A percentile compares a stretch with the other conserved stretches of the same genome.
phyloP scores from a whole-genome alignment of 2,888 invertebrate species.

The Drosophila paranaensis region DNA sequence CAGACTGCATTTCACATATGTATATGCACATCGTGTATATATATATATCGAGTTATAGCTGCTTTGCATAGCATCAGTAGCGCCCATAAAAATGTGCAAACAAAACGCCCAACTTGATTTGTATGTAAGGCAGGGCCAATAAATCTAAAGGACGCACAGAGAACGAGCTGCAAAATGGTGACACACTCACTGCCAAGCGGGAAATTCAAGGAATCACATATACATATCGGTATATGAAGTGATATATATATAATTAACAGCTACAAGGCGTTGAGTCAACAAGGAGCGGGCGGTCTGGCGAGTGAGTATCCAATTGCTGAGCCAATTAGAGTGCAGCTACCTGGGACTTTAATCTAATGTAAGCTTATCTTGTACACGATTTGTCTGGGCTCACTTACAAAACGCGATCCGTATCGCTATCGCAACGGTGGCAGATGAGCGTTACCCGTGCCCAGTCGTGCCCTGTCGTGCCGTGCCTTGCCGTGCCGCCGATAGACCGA shows the following conservation, averaged over 20 bases:
- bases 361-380: constrained; percentile 55
- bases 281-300: constrained; percentile 1
- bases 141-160: constrained; percentile 53
- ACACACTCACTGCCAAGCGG: constrained; percentile 29
- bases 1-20: background rate
- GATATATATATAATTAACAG: constrained; percentile 69
- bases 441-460: constrained; percentile 28
- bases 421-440: constrained; percentile 56
- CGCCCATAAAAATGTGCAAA: constrained; percentile 79
- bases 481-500: constrained; percentile 44
- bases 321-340: constrained; percentile 54
- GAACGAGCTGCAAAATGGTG: constrained; percentile 39
- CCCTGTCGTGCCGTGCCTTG: constrained; percentile 30
- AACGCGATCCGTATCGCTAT: constrained; percentile 45
- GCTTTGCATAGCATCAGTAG: constrained; percentile 82
- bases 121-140: constrained; percentile 52
- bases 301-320: constrained; percentile 44
- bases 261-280: constrained; percentile 52
- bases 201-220: constrained; percentile 30
- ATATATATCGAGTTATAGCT: constrained; percentile 3
- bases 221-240: constrained; percentile 56
- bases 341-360: constrained; percentile 34
- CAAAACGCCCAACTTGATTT: constrained; percentile 73
- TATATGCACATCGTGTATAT: background rate
- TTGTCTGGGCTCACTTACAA: constrained; percentile 60